Evolutionary conservation across 1,140 invertebrate genomes (phyloP), one percentile per base, ranked within the genome.

Genomic region (Caenorhabditis latens): DNA sequence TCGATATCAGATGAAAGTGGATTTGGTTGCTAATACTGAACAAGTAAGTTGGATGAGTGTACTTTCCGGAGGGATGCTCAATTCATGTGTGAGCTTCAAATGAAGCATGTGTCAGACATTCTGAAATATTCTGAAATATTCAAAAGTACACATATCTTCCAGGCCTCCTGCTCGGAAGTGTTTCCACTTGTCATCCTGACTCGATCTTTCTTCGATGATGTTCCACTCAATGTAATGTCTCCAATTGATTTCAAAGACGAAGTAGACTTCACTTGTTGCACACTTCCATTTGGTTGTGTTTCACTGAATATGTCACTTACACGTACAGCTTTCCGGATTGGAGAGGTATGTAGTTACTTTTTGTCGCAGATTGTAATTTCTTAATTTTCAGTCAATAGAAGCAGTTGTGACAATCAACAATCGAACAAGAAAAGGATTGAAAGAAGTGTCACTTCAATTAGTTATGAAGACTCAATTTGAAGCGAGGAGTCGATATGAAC

Each of bases 261-360:
- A 21, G 82, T 87, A 14, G 92, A 91, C 61, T 91, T 91, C 85
- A 91, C 91, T 11, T 91, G 92, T 40, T 91, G 91, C 43, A 83
- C 91, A 14, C 85, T 91, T 48, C 91, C 91, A 7, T 92, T 91
- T 87, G 91, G 91, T 40, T 86, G 85, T 48, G 92, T 91, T 5
- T 83, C 86, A 16, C 40, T 92, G 13, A 88, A 85, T 43, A 90
- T 91, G 19, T 82, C 84, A 48, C 84, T 91, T 14, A 87, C 90
- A 21, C 67, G 91, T 48, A 90, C 90, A 13, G 91, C 83, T 11
- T 91, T 89, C 82, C 83, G 84, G 46, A 61, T 91, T 32, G 91
- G 91, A 86, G 91, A 91, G 85, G 91, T 91, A 63, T 13, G 65
- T 42, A 32, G 32, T 58, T 32, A 16, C 21, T 21, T 19, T 13